Evolutionary conservation across 37 sponge, comb jelly and placozoan species (phyloP), one percentile per base, ranked within the genome.

Genomic region (Sycon ciliatum): DNA sequence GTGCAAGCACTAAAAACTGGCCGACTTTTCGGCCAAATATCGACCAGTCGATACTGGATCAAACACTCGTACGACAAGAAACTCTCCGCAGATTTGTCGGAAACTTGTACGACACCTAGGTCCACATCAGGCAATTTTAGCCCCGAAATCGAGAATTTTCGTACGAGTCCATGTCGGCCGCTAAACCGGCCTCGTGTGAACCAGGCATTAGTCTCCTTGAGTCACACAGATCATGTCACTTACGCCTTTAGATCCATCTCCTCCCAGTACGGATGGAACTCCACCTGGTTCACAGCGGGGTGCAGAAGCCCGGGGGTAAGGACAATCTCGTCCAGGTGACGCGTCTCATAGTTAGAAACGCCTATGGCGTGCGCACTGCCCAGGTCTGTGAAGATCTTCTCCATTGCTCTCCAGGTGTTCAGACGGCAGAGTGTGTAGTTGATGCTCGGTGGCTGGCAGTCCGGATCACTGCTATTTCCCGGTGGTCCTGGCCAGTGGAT

Each of bases 231-330:
- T n/a, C n/a, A n/a, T n/a, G n/a, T n/a, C n/a, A n/a, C n/a, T n/a
- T 58, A 73, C 38, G 27, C 28, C 4, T 55, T 57, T 11, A 73
- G 34, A 28, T 73, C 74, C 34, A 55, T 57, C 28, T 73, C 74
- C 11, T 73, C 57, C 60, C 58, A 73, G 61, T 73, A 73, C 13
- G 74, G 74, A 22, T 73, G 74, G 26, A 34, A 64, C 26, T 73
- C 74, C 23, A 73, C 60, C 26, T 73, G 74, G 32, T 73, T 73
- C 23, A 73, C 60, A 30, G 60, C 39, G 22, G 74, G 74, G n/a
- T n/a, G n/a, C 18, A 73, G 18, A 7, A 63, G 27, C 18, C 74
- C 32, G 22, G 26, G 26, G 57, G 54, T 57, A 30, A 36, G 23
- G 3, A 73, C 28, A 7, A 73, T 73, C 4, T 73, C 74, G 20